A percentile compares a stretch with the other conserved stretches of the same genome.
These are phyloP conservation scores for Pogonocichla stellata DNA, from an alignment of 2,113 vertebrate genomes.

Conservation along the genomic window DNA sequence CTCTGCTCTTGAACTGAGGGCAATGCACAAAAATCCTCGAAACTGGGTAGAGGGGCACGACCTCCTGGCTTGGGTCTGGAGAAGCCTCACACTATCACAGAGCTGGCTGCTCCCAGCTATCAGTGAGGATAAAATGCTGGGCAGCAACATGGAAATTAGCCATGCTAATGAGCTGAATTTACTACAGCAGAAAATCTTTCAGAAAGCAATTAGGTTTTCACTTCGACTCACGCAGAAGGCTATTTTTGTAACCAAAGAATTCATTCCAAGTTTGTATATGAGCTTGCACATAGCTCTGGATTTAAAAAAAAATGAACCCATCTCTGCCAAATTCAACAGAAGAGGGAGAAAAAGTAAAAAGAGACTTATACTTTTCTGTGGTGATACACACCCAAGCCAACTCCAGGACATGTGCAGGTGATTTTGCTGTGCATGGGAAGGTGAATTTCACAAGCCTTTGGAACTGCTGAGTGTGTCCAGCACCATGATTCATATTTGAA, in stretches of 20 bases:
- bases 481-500: background rate
- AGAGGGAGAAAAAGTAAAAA: background rate
- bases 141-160: background rate
- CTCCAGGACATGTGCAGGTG: accelerated
- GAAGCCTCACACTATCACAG: accelerated
- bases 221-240: background rate
- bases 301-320: background rate
- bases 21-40: background rate
- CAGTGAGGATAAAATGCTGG: background rate
- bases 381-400: background rate
- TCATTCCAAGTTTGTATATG: slow-evolving; percentile 5
- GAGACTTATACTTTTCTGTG: background rate
- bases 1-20: background rate
- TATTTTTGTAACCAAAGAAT: slow-evolving; percentile 29
- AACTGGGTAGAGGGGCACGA: accelerated
- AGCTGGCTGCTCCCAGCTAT: background rate
- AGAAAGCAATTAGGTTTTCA: slow-evolving; percentile 20
- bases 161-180: slow-evolving; percentile 6
- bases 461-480: background rate
- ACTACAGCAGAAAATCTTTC: background rate
- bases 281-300: background rate
- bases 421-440: too few relatives aligned
- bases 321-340: slow-evolving; percentile 25
- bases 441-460: background rate
- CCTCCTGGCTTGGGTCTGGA: background rate